Conservation (phyloP, 92 coral and sea anemone species). For the Porites lobata region DNA sequence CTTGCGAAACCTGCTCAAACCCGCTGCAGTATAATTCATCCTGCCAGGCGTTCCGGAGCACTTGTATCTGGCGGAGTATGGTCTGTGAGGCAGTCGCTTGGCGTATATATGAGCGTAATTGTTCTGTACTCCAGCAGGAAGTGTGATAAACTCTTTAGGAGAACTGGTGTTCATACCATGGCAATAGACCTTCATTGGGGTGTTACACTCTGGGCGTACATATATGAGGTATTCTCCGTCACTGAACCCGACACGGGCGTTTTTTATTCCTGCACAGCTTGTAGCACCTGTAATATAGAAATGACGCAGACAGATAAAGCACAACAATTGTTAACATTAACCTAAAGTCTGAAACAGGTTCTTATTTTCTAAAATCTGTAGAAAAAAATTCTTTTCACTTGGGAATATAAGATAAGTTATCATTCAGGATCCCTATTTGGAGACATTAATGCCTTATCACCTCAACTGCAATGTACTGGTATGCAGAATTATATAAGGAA, state of each 20-base stretch:
- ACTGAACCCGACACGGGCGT: constrained; percentile 78
- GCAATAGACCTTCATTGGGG: constrained; percentile 92
- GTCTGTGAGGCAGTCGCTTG: constrained; percentile 75
- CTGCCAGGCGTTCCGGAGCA: constrained; percentile 82
- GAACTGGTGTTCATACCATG: constrained; percentile 89
- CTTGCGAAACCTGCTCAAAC: constrained; percentile 81
- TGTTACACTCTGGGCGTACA: constrained; percentile 81
- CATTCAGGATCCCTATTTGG: too few relatives aligned
- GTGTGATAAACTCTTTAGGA: constrained; percentile 88
- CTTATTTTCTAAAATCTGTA: too few relatives aligned
- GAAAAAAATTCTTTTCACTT: too few relatives aligned
- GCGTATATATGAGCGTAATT: constrained; percentile 93
- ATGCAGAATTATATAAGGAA: too few relatives aligned
- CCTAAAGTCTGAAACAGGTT: too few relatives aligned
- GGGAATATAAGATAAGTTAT: too few relatives aligned
- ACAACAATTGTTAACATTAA: neutral
- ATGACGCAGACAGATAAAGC: neutral
- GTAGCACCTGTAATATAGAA: constrained; percentile 71
- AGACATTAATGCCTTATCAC: too few relatives aligned
- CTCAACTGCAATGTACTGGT: too few relatives aligned
- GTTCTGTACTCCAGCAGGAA: constrained; percentile 85
- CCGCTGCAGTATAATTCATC: constrained; percentile 71
- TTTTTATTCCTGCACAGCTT: constrained; percentile 85
- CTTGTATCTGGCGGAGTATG: constrained; percentile 79
- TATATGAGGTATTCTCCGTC: constrained; percentile 93